Conservation (phyloP, 2,797 vertebrate genomes). For the Gobionotothen gibberifrons region DNA sequence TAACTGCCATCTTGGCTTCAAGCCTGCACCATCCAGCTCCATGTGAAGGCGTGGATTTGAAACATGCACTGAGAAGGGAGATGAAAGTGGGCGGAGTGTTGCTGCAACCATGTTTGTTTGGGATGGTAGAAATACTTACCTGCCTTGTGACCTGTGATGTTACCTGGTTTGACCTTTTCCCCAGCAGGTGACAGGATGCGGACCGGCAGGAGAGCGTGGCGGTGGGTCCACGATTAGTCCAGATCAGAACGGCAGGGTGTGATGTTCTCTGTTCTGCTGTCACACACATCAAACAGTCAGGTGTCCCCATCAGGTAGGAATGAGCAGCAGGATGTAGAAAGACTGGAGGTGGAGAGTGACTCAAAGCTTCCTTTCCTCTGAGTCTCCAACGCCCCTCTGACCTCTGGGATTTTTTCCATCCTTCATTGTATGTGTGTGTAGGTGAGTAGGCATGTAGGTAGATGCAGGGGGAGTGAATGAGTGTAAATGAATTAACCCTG, state of each 20-base stretch:
- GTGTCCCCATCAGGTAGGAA: conserved; percentile 65
- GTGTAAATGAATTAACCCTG: conserved; percentile 59
- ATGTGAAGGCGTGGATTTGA: conserved; percentile 18
- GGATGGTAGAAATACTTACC: conserved; percentile 48
- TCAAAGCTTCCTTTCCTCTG: conserved; percentile 55
- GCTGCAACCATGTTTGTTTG: conserved; percentile 51
- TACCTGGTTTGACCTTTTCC: conserved; percentile 76
- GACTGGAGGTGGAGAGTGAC: conserved; percentile 64
- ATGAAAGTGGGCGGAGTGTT: conserved; percentile 18
- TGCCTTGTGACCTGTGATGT: conserved; percentile 57
- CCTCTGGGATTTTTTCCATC: conserved; percentile 49
- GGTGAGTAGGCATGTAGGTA: background rate
- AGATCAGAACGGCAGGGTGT: conserved; percentile 69
- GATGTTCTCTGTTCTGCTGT: conserved; percentile 67
- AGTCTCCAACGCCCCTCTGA: conserved; percentile 41
- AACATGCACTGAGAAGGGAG: background rate
- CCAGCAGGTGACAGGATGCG: conserved; percentile 69
- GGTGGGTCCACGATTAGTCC: conserved; percentile 62
- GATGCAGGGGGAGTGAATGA: conserved; percentile 23
- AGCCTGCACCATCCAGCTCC: background rate
- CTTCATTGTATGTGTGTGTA: conserved; percentile 22
- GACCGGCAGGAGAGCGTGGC: conserved; percentile 45
- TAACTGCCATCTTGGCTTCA: conserved; percentile 6
- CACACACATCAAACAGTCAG: conserved; percentile 76
- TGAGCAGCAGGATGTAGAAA: conserved; percentile 58